These are phyloP conservation scores for Yasuhikotakia modesta DNA, from an alignment of 2,797 vertebrate genomes.

Conservation along the genomic window DNA sequence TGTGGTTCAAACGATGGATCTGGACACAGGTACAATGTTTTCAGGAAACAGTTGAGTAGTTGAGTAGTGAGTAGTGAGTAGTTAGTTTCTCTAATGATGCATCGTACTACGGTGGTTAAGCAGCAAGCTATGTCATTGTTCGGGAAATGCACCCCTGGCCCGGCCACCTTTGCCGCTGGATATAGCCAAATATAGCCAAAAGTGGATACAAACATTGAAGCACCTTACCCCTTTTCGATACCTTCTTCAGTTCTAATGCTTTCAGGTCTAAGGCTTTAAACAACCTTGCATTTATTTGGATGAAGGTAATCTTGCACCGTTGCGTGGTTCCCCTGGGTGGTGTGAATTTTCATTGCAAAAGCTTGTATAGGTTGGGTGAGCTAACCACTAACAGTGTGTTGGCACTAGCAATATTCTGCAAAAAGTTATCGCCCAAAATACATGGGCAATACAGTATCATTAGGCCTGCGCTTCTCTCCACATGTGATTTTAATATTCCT, in stretches of 20 bases:
- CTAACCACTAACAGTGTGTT: conserved; percentile 47
- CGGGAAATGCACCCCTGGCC: too few relatives aligned
- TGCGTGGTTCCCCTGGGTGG: conserved; percentile 72
- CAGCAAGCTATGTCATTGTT: too few relatives aligned
- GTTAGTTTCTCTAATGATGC: too few relatives aligned
- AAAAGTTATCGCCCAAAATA: conserved; percentile 57
- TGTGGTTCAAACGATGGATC: too few relatives aligned
- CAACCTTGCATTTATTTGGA: conserved; percentile 80
- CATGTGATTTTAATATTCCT: conserved; percentile 62
- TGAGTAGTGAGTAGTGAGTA: too few relatives aligned
- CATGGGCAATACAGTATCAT: conserved; percentile 61
- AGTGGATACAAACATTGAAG: conserved; percentile 68
- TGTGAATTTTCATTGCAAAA: conserved; percentile 67
- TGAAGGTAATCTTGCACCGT: conserved; percentile 76
- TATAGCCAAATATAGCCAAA: neutral
- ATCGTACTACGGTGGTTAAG: too few relatives aligned
- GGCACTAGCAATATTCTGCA: conserved; percentile 64
- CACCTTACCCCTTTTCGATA: conserved; percentile 32
- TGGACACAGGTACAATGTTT: too few relatives aligned
- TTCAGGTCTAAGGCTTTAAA: conserved; percentile 78
- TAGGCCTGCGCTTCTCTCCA: conserved; percentile 58
- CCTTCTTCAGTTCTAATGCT: conserved; percentile 74
- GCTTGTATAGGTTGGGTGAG: conserved; percentile 65
- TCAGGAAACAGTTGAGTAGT: too few relatives aligned
- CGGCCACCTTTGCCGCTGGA: conserved; percentile 62